These are phyloP conservation scores for Terebella lapidaria DNA, from an alignment of 2,888 invertebrate genomes.

Conservation along the genomic window DNA sequence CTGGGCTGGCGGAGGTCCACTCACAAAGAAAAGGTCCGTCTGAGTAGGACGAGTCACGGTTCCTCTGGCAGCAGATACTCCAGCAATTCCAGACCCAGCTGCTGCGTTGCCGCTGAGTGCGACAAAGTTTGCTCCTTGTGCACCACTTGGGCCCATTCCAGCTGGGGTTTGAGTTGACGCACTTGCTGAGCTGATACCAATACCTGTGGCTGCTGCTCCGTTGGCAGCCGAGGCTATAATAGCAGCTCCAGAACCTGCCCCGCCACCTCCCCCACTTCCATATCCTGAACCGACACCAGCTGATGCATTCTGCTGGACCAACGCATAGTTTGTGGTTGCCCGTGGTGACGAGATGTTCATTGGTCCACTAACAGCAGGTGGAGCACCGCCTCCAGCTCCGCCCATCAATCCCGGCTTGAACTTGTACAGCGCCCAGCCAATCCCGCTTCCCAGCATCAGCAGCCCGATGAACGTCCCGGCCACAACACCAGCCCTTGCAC, in stretches of 20 bases:
- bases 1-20: background rate
- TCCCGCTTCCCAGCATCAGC: conserved; percentile 23
- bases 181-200: background rate
- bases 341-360: conserved; percentile 34
- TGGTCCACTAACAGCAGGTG: background rate
- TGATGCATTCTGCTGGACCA: background rate
- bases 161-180: conserved; percentile 8
- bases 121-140: background rate
- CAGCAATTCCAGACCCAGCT: conserved; percentile 8
- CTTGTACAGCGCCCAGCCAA: conserved; percentile 29
- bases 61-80: conserved; percentile 10
- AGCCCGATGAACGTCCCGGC: conserved; percentile 28
- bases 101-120: background rate
- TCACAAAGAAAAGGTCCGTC: conserved; percentile 9
- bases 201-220: conserved; percentile 1
- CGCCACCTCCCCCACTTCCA: background rate
- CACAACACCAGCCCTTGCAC: conserved; percentile 31
- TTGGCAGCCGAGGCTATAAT: background rate
- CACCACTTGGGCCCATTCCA: background rate
- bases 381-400: background rate
- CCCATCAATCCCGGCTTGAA: conserved; percentile 28
- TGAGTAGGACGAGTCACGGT: conserved; percentile 17
- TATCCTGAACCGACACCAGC: background rate
- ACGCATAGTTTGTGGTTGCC: conserved; percentile 16
- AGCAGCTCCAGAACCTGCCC: conserved; percentile 12